Conservation (phyloP, 2,888 invertebrate species). For the Archips crataeganus region DNA sequence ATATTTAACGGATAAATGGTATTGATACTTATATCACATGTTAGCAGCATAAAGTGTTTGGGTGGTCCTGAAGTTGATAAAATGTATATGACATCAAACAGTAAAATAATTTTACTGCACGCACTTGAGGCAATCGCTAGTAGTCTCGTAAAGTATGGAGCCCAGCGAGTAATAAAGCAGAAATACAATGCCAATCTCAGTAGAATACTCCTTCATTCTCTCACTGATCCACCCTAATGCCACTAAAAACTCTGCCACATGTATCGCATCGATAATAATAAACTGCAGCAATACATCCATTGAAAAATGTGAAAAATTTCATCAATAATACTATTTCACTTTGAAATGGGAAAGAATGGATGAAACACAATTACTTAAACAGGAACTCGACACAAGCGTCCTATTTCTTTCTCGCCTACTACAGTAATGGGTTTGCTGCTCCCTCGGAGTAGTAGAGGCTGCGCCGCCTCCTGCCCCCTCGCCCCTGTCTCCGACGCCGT, state of each 20-base stretch:
- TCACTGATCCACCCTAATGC: slow-evolving; percentile 2
- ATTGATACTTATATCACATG: neutral
- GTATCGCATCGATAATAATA: slow-evolving; percentile 22
- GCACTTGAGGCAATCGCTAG: slow-evolving; percentile 17
- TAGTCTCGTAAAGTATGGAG: slow-evolving; percentile 12
- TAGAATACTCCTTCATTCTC: neutral
- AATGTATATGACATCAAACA: neutral
- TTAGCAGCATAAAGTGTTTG: neutral
- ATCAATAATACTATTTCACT: slow-evolving; percentile 59
- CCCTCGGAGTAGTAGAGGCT: slow-evolving; percentile 53
- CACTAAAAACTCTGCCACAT: slow-evolving; percentile 12
- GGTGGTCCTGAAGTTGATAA: neutral
- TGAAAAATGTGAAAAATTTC: slow-evolving; percentile 53
- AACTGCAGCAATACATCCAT: slow-evolving; percentile 31
- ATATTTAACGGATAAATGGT: neutral
- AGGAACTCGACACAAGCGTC: slow-evolving; percentile 76
- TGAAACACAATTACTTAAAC: slow-evolving; percentile 83
- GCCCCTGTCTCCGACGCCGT: slow-evolving; percentile 72
- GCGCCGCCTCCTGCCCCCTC: slow-evolving; percentile 61
- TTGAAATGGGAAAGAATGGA: slow-evolving; percentile 71
- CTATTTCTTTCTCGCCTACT: slow-evolving; percentile 82
- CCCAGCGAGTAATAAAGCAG: slow-evolving; percentile 18
- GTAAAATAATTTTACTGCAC: slow-evolving; percentile 24
- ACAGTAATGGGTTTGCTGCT: slow-evolving; percentile 79
- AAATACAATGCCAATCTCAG: slow-evolving; percentile 5